phyloP scores from a whole-genome alignment of 2,797 vertebrate species.

The Myotis planiceps region DNA sequence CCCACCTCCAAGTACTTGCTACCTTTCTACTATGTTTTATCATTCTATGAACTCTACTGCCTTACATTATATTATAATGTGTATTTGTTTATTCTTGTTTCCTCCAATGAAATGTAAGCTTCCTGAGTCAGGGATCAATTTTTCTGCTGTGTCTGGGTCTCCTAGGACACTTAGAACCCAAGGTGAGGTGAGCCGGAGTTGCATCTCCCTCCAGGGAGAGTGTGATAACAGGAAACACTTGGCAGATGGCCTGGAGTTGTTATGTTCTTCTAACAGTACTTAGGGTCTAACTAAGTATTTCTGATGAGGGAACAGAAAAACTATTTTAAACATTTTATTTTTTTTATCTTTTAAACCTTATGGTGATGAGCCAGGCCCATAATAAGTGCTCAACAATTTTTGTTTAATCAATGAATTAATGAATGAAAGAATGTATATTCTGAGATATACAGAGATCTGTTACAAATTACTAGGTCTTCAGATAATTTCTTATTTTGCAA shows the following conservation, averaged over 20 bases:
- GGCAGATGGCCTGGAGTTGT: constrained; percentile 90
- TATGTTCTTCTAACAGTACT: constrained; percentile 89
- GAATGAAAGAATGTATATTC: background rate
- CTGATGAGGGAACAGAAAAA: constrained; percentile 87
- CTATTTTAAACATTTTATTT: constrained; percentile 81
- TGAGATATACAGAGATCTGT: background rate
- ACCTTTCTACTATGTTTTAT: background rate
- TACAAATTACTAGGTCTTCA: background rate
- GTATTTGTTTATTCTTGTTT: background rate
- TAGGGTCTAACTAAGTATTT: constrained; percentile 87
- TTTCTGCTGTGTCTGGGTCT: background rate
- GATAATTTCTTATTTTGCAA: background rate
- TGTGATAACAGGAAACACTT: constrained; percentile 89
- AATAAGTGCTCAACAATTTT: background rate
- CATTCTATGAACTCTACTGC: background rate
- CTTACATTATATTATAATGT: background rate
- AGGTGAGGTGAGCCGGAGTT: constrained; percentile 85
- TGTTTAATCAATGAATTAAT: background rate
- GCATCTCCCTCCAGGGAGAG: constrained; percentile 82
- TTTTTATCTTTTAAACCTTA: background rate
- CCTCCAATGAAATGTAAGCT: background rate
- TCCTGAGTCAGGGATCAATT: background rate
- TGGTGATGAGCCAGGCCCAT: background rate
- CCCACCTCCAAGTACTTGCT: too few relatives aligned
- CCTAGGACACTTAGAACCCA: background rate